Percentiles rank a stretch among this genome's conserved stretches.
Evolutionary conservation across 2,797 vertebrate species (phyloP).

Genomic region (Chaunax sp.): DNA sequence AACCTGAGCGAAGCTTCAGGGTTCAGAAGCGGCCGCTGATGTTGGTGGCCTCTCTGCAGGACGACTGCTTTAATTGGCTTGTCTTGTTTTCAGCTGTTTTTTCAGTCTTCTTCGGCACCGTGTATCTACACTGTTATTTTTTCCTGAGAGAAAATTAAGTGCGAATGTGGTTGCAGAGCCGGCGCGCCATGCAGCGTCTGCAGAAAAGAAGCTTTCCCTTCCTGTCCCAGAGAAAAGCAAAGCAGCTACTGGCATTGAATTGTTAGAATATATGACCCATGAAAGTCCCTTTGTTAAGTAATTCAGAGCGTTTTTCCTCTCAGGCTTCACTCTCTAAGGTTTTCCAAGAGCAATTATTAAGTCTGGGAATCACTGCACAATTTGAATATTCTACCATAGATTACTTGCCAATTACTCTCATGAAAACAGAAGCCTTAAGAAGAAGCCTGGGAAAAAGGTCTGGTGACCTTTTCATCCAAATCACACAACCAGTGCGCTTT

Average conservation of each 20-base stretch:
- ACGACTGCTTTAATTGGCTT: conserved; percentile 47
- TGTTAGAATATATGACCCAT: conserved; percentile 42
- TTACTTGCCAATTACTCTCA: conserved; percentile 25
- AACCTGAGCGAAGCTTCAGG: conserved; percentile 35
- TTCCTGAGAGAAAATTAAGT: conserved; percentile 29
- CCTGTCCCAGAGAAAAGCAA: conserved; percentile 3
- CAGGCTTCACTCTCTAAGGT: not conserved
- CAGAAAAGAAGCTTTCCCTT: conserved; percentile 23
- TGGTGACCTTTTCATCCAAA: too few relatives aligned
- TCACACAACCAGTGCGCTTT: too few relatives aligned
- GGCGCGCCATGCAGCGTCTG: conserved; percentile 5
- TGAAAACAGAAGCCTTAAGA: conserved; percentile 10
- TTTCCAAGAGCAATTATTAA: conserved; percentile 43
- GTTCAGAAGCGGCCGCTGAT: conserved; percentile 23
- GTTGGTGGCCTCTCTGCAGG: conserved; percentile 23
- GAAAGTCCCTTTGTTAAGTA: conserved; percentile 29
- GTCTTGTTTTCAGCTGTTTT: conserved; percentile 3
- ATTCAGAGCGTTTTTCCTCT: conserved; percentile 20
- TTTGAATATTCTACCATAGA: conserved; percentile 37
- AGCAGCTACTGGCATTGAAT: conserved; percentile 31
- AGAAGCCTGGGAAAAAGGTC: not conserved
- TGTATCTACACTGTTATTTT: not conserved
- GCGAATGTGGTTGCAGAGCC: conserved; percentile 25
- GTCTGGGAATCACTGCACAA: conserved; percentile 12
- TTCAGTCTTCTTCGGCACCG: conserved; percentile 15